Conservation (phyloP, 2,888 invertebrate species). For the Plusia festucae region DNA sequence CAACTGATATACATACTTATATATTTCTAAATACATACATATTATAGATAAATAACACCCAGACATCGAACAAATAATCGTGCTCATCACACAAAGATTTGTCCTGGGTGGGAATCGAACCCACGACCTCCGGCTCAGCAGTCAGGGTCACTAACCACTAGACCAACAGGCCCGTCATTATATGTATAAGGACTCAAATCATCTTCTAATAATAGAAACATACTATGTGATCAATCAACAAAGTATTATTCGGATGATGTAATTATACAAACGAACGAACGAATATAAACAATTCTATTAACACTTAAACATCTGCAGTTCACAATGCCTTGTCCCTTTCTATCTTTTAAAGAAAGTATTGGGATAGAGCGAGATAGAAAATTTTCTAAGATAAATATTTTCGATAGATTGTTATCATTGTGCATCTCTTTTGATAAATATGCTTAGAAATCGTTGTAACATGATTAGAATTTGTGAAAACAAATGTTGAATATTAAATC, state of each 20-base stretch:
- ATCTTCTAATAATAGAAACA: neutral
- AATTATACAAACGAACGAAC: neutral
- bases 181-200: neutral
- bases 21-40: too few relatives aligned
- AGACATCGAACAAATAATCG: too few relatives aligned
- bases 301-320: neutral
- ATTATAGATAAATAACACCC: too few relatives aligned
- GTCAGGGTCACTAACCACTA: too few relatives aligned
- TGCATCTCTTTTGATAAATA: neutral
- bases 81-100: too few relatives aligned
- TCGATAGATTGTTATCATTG: neutral
- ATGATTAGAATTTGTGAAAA: neutral
- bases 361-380: neutral
- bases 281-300: neutral
- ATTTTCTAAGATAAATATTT: neutral
- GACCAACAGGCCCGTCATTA: too few relatives aligned
- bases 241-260: neutral
- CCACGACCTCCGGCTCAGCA: too few relatives aligned
- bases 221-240: neutral
- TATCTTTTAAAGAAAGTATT: neutral
- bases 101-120: too few relatives aligned
- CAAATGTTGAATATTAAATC: too few relatives aligned
- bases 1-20: too few relatives aligned
- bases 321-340: neutral
- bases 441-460: neutral